Evolutionary conservation across 1,140 invertebrate species (phyloP).

Genomic region (Drosophila trapezifrons): DNA sequence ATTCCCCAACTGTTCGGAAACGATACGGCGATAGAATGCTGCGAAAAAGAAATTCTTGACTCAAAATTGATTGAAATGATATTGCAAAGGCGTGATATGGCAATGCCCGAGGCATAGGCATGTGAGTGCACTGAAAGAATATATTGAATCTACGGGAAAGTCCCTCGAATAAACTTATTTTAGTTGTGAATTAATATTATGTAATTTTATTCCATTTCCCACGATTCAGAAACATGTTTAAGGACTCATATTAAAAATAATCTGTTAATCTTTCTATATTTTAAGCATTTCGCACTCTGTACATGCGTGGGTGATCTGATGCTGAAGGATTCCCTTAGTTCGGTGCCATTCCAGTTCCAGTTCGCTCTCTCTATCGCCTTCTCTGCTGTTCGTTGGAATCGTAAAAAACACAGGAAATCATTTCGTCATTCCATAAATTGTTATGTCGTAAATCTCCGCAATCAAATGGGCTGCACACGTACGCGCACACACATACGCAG

Average conservation of each 20-base stretch:
- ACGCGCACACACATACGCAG: conserved; percentile 33
- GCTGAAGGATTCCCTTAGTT: conserved; percentile 4
- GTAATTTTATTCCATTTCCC: too few relatives aligned
- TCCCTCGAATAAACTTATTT: background rate
- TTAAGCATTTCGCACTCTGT: background rate
- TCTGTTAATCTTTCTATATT: background rate
- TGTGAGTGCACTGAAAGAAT: conserved; percentile 17
- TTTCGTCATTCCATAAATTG: conserved; percentile 83
- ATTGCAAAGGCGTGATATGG: conserved; percentile 72
- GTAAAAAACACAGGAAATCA: conserved; percentile 81
- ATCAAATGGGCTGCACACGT: conserved; percentile 68
- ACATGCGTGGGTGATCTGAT: conserved; percentile 46
- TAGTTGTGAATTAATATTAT: background rate
- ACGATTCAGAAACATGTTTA: background rate
- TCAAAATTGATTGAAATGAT: conserved; percentile 82
- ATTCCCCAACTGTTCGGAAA: conserved; percentile 19
- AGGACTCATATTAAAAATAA: background rate
- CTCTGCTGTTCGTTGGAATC: conserved; percentile 10
- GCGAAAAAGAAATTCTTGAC: conserved; percentile 60
- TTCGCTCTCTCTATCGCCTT: background rate
- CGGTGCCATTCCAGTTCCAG: background rate
- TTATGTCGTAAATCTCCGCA: conserved; percentile 82
- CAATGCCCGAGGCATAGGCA: conserved; percentile 27
- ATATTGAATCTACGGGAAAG: too few relatives aligned
- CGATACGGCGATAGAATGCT: background rate